phyloP scores from a whole-genome alignment of 2,797 vertebrate genomes.

The Muscicapa striata region DNA sequence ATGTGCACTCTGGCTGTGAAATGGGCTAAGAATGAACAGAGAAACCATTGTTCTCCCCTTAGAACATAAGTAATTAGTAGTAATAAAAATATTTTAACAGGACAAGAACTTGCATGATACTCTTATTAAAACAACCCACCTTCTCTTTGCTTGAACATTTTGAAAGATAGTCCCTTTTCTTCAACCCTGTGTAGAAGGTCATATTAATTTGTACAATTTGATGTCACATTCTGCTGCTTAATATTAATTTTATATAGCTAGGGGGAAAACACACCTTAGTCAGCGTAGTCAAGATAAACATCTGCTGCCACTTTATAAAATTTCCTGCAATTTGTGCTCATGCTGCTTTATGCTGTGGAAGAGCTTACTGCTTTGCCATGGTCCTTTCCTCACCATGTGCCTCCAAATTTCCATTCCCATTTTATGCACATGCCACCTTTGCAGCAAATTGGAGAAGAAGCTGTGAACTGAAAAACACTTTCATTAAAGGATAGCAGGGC shows the following conservation, averaged over 20 bases:
- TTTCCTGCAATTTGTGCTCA: background rate
- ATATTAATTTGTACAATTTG: background rate
- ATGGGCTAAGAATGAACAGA: background rate
- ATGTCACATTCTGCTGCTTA: background rate
- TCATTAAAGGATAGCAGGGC: background rate
- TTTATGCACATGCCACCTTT: background rate
- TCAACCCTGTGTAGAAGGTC: background rate
- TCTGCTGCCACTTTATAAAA: background rate
- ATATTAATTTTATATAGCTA: background rate
- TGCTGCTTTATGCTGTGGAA: background rate
- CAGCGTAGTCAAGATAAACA: background rate
- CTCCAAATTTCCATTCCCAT: background rate
- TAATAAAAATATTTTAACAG: slow-evolving; percentile 4
- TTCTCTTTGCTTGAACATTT: background rate
- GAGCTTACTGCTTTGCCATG: background rate
- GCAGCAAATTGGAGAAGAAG: background rate
- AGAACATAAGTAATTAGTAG: background rate
- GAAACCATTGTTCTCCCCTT: background rate
- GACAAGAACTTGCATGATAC: background rate
- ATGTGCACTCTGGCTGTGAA: background rate
- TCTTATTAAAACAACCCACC: background rate
- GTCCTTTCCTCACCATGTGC: background rate
- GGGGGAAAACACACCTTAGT: fast-evolving
- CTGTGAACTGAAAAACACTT: background rate
- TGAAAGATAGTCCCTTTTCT: background rate